A percentile compares a stretch with the other conserved stretches of the same genome.
phyloP scores from a whole-genome alignment of 2,888 invertebrate species.

The Dryadula phaetusa region DNA sequence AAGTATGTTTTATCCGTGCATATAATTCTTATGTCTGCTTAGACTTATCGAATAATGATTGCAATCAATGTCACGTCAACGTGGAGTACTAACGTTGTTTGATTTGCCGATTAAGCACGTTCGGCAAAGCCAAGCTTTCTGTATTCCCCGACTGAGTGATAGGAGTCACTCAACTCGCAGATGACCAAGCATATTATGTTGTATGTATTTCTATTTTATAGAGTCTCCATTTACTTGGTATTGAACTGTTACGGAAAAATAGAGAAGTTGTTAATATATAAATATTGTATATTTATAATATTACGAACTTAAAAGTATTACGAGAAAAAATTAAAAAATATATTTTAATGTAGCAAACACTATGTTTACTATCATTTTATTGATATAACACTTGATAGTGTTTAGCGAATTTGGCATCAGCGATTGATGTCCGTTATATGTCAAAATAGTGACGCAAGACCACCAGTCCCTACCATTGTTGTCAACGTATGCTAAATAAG shows the following conservation, averaged over 20 bases:
- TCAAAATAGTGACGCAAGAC: slow-evolving; percentile 49
- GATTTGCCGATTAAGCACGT: slow-evolving; percentile 73
- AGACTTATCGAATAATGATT: slow-evolving; percentile 54
- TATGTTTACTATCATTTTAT: too few relatives aligned
- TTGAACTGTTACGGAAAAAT: background rate
- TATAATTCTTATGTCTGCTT: background rate
- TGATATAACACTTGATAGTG: too few relatives aligned
- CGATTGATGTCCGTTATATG: background rate
- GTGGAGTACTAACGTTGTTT: slow-evolving; percentile 51
- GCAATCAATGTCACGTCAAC: slow-evolving; percentile 69
- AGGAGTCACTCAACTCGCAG: slow-evolving; percentile 9
- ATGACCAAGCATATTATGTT: background rate
- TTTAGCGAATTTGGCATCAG: slow-evolving; percentile 7
- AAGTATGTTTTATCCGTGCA: too few relatives aligned
- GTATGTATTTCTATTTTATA: background rate
- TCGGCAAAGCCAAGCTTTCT: slow-evolving; percentile 51
- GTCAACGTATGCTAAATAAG: slow-evolving; percentile 61
- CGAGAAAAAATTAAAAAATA: background rate
- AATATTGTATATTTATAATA: background rate
- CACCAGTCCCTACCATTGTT: slow-evolving; percentile 58
- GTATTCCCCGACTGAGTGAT: slow-evolving; percentile 45
- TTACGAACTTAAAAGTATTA: background rate
- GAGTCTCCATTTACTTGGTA: background rate
- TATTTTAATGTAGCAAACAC: background rate
- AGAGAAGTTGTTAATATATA: background rate